Percentiles rank a stretch among this genome's conserved stretches.
Conservation (phyloP, 2,888 invertebrate species). For the Biston stratarius region DNA sequence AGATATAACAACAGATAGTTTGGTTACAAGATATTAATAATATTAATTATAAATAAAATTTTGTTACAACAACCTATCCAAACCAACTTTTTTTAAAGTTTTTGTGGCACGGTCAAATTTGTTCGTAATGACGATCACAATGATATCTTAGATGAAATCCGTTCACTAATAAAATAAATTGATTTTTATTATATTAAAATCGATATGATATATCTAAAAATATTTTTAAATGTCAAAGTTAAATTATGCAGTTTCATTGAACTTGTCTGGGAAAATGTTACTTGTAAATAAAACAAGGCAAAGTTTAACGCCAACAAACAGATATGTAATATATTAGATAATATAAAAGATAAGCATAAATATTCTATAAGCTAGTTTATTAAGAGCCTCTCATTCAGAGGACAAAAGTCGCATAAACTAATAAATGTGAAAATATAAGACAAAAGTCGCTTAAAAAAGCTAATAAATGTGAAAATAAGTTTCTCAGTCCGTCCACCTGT, state of each 20-base stretch:
- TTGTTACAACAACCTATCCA: no score
- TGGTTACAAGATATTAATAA: no score
- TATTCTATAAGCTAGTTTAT: no score
- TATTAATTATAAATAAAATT: no score
- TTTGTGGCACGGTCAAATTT: no score
- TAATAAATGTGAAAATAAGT: not conserved
- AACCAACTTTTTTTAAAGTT: no score
- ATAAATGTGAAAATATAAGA: not conserved
- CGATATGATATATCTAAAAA: not conserved
- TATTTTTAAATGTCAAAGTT: not conserved
- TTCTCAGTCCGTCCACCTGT: not conserved
- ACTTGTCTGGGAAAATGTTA: slow-evolving; percentile 7
- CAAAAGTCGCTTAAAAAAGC: not conserved
- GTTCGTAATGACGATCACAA: no score
- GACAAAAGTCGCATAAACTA: not conserved
- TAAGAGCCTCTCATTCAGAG: not conserved
- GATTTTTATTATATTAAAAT: not conserved
- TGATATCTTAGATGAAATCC: no score
- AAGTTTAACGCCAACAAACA: no score
- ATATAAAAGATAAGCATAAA: no score
- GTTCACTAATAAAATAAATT: not conserved
- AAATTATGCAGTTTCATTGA: slow-evolving; percentile 2
- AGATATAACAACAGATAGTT: no score
- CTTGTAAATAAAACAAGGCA: not conserved
- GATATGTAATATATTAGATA: no score